phyloP scores from a whole-genome alignment of 2,797 vertebrate species.

The Loris lydekkerianus region DNA sequence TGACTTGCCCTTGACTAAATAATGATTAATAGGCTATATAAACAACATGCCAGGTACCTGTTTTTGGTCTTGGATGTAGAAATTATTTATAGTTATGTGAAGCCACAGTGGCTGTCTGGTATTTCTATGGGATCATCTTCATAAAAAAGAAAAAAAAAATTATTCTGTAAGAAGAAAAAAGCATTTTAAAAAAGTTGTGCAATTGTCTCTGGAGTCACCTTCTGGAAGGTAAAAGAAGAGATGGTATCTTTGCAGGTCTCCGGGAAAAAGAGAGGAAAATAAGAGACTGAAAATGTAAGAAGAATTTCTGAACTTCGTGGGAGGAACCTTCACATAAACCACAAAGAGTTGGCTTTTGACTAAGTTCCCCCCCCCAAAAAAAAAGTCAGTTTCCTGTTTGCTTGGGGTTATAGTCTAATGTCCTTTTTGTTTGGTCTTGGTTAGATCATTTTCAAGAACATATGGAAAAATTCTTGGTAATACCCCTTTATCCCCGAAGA shows the following conservation, averaged over 20 bases:
- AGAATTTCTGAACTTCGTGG: slow-evolving; percentile 75
- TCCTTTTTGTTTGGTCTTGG: slow-evolving; percentile 19
- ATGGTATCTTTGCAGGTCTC: slow-evolving; percentile 3
- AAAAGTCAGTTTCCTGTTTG: slow-evolving; percentile 83
- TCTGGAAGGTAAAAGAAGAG: not conserved
- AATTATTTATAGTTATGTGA: slow-evolving; percentile 80
- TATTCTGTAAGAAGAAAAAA: slow-evolving; percentile 40
- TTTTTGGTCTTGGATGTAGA: slow-evolving; percentile 62
- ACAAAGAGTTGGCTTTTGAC: slow-evolving; percentile 79
- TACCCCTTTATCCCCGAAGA: not conserved
- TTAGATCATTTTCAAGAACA: slow-evolving; percentile 77
- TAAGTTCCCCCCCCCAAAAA: slow-evolving; percentile 79
- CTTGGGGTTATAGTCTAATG: slow-evolving; percentile 76
- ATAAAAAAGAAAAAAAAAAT: not conserved
- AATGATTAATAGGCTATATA: slow-evolving; percentile 73
- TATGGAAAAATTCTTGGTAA: slow-evolving; percentile 60
- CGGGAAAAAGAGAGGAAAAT: slow-evolving; percentile 68
- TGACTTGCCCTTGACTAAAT: slow-evolving; percentile 58
- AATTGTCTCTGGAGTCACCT: not conserved
- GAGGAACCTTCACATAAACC: slow-evolving; percentile 81
- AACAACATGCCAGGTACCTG: slow-evolving; percentile 58
- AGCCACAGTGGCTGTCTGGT: slow-evolving; percentile 66
- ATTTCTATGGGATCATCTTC: slow-evolving; percentile 68
- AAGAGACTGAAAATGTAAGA: slow-evolving; percentile 57
- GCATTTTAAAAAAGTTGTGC: not conserved